Evolutionary conservation across 2,113 vertebrate genomes (phyloP).

Genomic region (Chiloscyllium plagiosum): DNA sequence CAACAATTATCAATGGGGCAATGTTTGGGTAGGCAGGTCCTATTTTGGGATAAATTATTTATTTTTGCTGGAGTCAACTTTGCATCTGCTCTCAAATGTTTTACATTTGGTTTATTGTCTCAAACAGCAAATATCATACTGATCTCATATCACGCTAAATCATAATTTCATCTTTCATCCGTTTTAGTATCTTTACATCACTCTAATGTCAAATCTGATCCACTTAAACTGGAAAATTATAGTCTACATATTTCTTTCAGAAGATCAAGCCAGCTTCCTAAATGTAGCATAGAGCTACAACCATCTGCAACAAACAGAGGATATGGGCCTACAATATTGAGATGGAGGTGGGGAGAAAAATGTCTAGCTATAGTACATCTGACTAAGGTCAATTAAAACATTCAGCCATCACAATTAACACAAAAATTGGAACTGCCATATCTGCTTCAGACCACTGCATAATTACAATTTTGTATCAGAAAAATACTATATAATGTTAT

Average conservation of each 20-base stretch:
- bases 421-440: neutral
- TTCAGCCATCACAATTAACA: neutral
- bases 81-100: too few relatives aligned
- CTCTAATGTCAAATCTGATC: neutral
- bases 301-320: neutral
- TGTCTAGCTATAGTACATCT: neutral
- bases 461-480: neutral
- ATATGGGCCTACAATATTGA: neutral
- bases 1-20: too few relatives aligned
- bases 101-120: too few relatives aligned
- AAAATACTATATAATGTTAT: neutral
- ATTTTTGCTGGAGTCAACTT: too few relatives aligned
- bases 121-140: too few relatives aligned
- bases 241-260: neutral
- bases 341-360: neutral
- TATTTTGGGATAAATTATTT: too few relatives aligned
- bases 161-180: neutral
- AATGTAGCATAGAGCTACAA: neutral
- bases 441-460: conserved; percentile 25
- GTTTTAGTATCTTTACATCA: neutral
- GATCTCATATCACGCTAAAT: too few relatives aligned
- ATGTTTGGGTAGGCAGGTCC: too few relatives aligned
- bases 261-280: neutral
- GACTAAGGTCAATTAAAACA: neutral
- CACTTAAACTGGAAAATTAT: neutral